Evolutionary conservation across 2,797 vertebrate genomes (phyloP).

Genomic region (Spizella passerina): DNA sequence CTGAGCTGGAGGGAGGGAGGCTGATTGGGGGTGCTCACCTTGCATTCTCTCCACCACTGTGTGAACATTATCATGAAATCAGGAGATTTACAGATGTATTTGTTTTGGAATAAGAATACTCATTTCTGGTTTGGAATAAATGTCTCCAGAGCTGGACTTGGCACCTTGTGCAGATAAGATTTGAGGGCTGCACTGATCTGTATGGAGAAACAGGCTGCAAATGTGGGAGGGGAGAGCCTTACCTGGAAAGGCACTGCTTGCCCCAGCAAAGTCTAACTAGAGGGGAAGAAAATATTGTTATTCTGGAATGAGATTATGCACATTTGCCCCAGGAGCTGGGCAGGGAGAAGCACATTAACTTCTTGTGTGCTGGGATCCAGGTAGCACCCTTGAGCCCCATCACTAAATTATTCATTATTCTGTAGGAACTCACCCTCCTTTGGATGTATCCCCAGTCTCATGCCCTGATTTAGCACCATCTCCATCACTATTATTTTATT

Average conservation of each 20-base stretch:
- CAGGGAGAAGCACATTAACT: background rate
- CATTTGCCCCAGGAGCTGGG: background rate
- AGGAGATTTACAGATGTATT: background rate
- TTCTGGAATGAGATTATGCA: background rate
- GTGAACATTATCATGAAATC: background rate
- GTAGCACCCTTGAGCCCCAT: background rate
- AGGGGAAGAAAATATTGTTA: accelerated
- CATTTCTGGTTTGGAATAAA: background rate
- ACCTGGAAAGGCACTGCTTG: background rate
- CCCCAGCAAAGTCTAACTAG: background rate
- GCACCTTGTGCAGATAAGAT: background rate
- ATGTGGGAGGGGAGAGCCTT: background rate
- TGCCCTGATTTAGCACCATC: background rate
- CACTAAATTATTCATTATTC: background rate
- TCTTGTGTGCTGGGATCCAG: background rate
- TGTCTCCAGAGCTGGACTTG: background rate
- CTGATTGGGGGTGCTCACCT: background rate
- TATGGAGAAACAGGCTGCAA: background rate
- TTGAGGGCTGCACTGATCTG: background rate
- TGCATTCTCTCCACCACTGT: background rate
- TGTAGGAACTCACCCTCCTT: background rate
- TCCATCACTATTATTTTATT: background rate
- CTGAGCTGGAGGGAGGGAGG: background rate
- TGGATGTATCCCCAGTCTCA: background rate
- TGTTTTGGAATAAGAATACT: background rate